A percentile compares a stretch with the other conserved stretches of the same genome.
Evolutionary conservation across 2,797 vertebrate genomes (phyloP).

Genomic region (Danio jaintianensis): DNA sequence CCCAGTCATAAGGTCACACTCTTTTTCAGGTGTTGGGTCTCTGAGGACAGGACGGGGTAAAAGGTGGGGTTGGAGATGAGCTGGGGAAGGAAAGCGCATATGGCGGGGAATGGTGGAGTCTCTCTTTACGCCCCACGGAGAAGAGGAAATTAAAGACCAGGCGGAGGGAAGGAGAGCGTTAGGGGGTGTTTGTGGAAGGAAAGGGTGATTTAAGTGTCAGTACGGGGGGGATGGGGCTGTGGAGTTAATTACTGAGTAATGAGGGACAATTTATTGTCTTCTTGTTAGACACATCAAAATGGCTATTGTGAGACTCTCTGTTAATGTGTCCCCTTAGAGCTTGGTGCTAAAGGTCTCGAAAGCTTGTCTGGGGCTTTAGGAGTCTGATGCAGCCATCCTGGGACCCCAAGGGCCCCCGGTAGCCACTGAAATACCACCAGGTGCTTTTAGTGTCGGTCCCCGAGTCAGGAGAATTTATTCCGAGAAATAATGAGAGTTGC

Average conservation of each 20-base stretch:
- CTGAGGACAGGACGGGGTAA: constrained; percentile 50
- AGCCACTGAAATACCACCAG: constrained; percentile 62
- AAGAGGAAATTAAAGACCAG: constrained; percentile 84
- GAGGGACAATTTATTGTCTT: constrained; percentile 89
- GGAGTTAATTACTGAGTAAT: constrained; percentile 90
- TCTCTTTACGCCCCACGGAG: constrained; percentile 75
- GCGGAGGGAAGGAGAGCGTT: constrained; percentile 65
- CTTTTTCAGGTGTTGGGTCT: constrained; percentile 64
- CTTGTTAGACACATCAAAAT: constrained; percentile 87
- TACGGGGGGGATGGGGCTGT: constrained; percentile 75
- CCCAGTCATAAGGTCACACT: constrained; percentile 59
- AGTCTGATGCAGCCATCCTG: constrained; percentile 48
- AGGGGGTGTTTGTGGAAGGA: constrained; percentile 73
- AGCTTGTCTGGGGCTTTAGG: constrained; percentile 61
- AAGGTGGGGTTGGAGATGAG: constrained; percentile 33
- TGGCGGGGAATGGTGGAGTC: constrained; percentile 78
- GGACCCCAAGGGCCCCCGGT: constrained; percentile 44
- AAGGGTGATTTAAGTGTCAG: constrained; percentile 80
- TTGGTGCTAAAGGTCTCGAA: constrained; percentile 52
- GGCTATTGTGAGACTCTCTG: constrained; percentile 69
- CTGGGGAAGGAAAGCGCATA: constrained; percentile 65
- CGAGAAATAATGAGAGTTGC: constrained; percentile 66
- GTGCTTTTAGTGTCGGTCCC: constrained; percentile 66
- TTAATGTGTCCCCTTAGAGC: constrained; percentile 59
- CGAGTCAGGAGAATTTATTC: constrained; percentile 62